A percentile compares a stretch with the other conserved stretches of the same genome.
phyloP scores from a whole-genome alignment of 2,797 vertebrate species.

The Tamandua tetradactyla region DNA sequence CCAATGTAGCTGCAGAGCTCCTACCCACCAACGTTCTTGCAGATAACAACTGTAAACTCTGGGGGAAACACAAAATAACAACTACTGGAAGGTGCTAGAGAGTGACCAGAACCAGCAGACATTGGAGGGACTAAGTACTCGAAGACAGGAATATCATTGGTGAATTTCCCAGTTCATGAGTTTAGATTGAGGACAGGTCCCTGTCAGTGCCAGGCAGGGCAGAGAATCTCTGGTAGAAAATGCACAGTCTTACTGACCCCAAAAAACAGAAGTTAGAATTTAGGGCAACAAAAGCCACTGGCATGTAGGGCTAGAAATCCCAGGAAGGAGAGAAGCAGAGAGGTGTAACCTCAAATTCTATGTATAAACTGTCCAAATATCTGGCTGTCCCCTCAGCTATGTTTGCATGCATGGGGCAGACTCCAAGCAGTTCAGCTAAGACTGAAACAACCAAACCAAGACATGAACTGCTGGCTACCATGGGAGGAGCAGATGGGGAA shows the following conservation, averaged over 20 bases:
- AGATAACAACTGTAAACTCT: not conserved
- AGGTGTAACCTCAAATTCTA: not conserved
- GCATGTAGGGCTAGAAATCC: not conserved
- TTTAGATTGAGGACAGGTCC: not conserved
- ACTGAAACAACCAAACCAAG: not conserved
- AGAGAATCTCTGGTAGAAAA: not conserved
- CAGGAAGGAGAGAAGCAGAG: not conserved
- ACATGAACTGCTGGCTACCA: not conserved
- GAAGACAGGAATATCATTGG: not conserved
- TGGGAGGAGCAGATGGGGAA: too few species aligned
- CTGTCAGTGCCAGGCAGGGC: not conserved
- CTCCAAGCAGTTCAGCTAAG: not conserved
- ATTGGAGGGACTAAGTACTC: not conserved
- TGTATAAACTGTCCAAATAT: not conserved
- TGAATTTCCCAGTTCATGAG: not conserved
- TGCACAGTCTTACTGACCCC: not conserved
- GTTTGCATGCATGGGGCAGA: fast-evolving
- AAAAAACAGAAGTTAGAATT: not conserved
- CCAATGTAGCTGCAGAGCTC: not conserved
- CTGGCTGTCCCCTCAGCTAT: not conserved
- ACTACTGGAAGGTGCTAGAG: not conserved
- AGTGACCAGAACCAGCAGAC: not conserved
- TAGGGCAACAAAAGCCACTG: not conserved
- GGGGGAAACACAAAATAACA: not conserved
- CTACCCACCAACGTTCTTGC: not conserved